These are phyloP conservation scores for Sylvia borin DNA, from an alignment of 2,797 vertebrate species.

Conservation along the genomic window DNA sequence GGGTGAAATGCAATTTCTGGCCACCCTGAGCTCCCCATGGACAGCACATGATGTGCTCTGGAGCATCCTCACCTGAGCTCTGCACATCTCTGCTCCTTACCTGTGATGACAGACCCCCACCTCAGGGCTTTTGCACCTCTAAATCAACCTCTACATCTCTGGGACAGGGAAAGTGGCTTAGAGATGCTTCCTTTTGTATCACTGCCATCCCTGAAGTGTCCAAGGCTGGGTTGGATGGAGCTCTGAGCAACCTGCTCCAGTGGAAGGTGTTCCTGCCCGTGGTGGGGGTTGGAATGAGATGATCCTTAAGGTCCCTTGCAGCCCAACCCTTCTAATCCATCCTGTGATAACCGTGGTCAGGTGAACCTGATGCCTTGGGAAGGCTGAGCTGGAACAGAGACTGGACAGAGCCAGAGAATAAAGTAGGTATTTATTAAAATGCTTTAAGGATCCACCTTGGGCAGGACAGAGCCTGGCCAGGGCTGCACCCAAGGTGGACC, in stretches of 20 bases:
- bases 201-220: neutral
- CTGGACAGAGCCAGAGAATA: too few relatives aligned
- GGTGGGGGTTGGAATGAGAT: neutral
- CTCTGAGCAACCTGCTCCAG: neutral
- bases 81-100: neutral
- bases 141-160: neutral
- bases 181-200: neutral
- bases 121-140: neutral
- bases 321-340: neutral
- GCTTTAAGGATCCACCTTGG: too few relatives aligned
- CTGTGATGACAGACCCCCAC: neutral
- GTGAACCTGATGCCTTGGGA: neutral
- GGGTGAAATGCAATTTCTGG: neutral
- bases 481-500: too few relatives aligned
- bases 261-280: neutral
- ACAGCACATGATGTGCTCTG: accelerated
- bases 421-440: too few relatives aligned
- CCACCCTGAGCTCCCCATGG: neutral
- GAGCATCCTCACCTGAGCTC: neutral
- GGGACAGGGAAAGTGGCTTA: accelerated
- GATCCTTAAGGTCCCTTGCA: neutral
- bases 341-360: neutral
- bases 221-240: neutral
- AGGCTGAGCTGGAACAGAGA: too few relatives aligned
- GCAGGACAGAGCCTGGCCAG: too few relatives aligned